Conservation (phyloP, 2,113 vertebrate genomes). For the Paratilapia polleni region DNA sequence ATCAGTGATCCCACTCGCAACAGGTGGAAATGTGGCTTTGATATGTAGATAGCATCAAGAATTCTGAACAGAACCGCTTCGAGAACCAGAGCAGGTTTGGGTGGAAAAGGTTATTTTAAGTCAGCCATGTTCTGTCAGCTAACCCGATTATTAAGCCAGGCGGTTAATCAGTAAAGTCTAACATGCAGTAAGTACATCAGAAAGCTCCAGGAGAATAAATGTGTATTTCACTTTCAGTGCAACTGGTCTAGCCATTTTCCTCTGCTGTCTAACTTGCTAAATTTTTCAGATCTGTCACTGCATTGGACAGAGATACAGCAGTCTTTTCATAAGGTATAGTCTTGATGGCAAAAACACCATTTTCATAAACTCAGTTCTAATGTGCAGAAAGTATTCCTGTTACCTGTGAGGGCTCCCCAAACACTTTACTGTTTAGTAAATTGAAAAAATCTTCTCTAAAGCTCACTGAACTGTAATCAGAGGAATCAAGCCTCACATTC, state of each 20-base stretch:
- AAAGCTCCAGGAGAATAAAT: background rate
- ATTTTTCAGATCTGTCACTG: background rate
- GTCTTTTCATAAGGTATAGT: too few relatives aligned
- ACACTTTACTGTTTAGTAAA: background rate
- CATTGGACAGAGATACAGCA: too few relatives aligned
- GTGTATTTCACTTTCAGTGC: background rate
- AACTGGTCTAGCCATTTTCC: background rate
- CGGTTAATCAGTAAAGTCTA: background rate
- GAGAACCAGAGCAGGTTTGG: too few relatives aligned
- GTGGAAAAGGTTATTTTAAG: background rate
- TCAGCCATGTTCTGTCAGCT: background rate
- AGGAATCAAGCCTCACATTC: constrained; percentile 80
- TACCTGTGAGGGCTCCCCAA: background rate
- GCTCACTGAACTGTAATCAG: constrained; percentile 43
- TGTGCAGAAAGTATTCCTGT: background rate
- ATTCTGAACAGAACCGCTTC: too few relatives aligned
- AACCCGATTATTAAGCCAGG: background rate
- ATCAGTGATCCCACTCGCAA: too few relatives aligned
- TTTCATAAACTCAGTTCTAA: too few relatives aligned
- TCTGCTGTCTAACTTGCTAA: background rate
- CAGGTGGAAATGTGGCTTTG: too few relatives aligned
- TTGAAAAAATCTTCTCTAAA: background rate
- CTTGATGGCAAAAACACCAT: too few relatives aligned
- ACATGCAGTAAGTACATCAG: background rate
- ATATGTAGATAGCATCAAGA: too few relatives aligned